A percentile compares a stretch with the other conserved stretches of the same genome.
phyloP scores from a whole-genome alignment of 2,113 vertebrate genomes.

The human (Homo sapiens) region DNA sequence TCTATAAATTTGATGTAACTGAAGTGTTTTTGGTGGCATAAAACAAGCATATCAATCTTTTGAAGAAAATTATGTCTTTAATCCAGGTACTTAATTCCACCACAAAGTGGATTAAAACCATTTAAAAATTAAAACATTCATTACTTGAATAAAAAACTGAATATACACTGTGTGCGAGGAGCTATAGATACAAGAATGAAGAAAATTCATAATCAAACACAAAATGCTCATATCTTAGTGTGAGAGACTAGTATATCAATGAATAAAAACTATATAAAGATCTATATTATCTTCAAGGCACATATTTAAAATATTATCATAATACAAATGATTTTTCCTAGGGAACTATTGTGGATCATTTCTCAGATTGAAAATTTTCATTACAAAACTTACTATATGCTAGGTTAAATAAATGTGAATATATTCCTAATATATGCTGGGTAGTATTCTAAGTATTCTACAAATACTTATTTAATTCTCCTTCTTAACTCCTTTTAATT shows the following conservation, averaged over 20 bases:
- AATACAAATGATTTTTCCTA: neutral
- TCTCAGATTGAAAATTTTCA: neutral
- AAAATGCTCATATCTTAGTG: neutral
- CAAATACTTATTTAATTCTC: neutral
- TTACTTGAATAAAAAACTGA: neutral
- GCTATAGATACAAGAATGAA: neutral
- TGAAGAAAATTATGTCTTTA: slow-evolving; percentile 75
- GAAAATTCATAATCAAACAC: neutral
- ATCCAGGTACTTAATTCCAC: slow-evolving; percentile 69
- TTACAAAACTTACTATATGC: neutral
- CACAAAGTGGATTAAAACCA: slow-evolving; percentile 68
- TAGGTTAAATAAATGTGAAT: neutral
- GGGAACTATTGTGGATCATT: neutral
- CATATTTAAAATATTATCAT: neutral
- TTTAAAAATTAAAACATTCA: neutral
- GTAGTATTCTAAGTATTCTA: neutral
- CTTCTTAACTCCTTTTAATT: neutral
- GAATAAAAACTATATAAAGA: neutral
- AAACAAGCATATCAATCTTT: slow-evolving; percentile 78
- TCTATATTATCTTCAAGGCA: neutral
- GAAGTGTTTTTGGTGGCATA: slow-evolving; percentile 74
- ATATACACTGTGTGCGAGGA: neutral
- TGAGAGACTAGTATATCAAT: neutral
- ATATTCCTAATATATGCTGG: no score
- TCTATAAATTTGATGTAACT: slow-evolving; percentile 70